Conservation (phyloP, 2,113 vertebrate species). For the Cavia aperea region DNA sequence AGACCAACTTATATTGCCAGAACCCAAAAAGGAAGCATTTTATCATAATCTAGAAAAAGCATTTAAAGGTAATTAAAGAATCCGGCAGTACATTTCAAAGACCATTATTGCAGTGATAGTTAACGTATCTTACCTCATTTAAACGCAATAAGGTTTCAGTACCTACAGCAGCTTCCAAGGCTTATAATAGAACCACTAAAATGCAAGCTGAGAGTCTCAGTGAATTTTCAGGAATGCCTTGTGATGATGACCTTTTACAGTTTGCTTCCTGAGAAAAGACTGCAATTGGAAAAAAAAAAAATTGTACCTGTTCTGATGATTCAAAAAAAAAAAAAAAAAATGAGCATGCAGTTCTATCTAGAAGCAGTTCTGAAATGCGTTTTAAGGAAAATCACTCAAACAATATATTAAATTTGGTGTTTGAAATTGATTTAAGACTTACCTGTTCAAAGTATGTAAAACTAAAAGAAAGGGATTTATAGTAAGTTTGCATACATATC, state of each 20-base stretch:
- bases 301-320: conserved; percentile 30
- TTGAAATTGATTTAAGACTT: neutral
- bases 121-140: conserved; percentile 54
- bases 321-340: conserved; percentile 50
- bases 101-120: conserved; percentile 24
- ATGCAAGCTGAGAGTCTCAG: neutral
- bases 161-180: conserved; percentile 16
- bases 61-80: conserved; percentile 56
- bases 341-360: neutral
- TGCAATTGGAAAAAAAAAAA: conserved; percentile 43
- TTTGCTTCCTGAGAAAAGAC: conserved; percentile 52
- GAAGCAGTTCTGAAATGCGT: neutral
- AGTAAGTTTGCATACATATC: neutral
- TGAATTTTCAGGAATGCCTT: conserved; percentile 52
- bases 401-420: neutral
- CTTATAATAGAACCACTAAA: conserved; percentile 10
- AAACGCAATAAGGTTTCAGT: conserved; percentile 46
- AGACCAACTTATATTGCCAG: neutral
- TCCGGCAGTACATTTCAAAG: conserved; percentile 41
- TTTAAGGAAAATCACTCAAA: conserved; percentile 30
- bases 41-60: conserved; percentile 55
- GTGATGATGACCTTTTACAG: conserved; percentile 47
- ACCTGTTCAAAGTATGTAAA: neutral
- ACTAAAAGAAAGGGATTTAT: neutral
- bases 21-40: conserved; percentile 44